Conservation (phyloP, 2,797 vertebrate genomes). For the Coregonus sp. region DNA sequence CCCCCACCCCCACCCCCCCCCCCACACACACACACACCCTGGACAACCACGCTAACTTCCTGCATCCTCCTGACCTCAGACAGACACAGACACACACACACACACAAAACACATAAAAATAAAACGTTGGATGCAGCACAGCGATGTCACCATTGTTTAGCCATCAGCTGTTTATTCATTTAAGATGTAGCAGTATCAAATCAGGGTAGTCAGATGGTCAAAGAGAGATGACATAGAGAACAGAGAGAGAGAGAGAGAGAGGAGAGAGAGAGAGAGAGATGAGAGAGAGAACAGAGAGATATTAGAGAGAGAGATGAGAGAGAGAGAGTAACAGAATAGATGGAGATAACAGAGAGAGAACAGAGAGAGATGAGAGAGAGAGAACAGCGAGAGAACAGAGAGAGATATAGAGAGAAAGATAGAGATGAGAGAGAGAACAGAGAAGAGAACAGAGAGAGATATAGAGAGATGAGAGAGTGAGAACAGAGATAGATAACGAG, state of each 20-base stretch:
- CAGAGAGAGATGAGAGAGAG: no score
- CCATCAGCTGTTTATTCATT: conserved; percentile 71
- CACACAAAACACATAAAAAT: conserved; percentile 57
- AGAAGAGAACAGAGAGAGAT: background rate
- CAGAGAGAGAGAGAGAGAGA: no score
- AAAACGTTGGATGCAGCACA: conserved; percentile 50
- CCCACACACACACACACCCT: no score
- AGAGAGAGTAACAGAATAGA: no score
- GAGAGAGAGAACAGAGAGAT: no score
- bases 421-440: background rate
- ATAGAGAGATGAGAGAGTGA: background rate
- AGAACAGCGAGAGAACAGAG: background rate
- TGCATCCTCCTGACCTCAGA: conserved; percentile 67
- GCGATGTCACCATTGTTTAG: conserved; percentile 66
- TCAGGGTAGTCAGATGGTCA: background rate
- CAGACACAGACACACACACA: conserved; percentile 10
- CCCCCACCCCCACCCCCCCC: conserved; percentile 11
- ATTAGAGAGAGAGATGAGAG: background rate
- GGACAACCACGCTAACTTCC: conserved; percentile 74
- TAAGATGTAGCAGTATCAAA: background rate
- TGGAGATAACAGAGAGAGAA: no score
- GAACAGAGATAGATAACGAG: no score
- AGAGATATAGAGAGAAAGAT: background rate
- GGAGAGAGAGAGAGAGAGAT: no score
- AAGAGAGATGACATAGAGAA: background rate